Evolutionary conservation across 2,113 vertebrate genomes (phyloP).

Genomic region (Vimba vimba): DNA sequence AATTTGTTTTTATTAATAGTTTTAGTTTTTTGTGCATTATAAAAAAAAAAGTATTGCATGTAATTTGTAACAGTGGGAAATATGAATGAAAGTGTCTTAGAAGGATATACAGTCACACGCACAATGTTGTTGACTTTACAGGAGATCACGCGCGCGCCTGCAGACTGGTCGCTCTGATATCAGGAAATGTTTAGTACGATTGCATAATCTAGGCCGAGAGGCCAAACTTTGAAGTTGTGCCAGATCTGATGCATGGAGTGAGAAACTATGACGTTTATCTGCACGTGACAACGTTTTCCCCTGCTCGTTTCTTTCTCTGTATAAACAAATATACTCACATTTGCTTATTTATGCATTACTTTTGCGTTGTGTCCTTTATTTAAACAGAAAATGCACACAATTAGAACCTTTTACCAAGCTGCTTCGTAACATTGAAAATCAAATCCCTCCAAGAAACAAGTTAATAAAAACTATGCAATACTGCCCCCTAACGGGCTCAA

Average conservation of each 20-base stretch:
- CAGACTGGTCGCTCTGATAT: not conserved
- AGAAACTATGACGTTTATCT: not conserved
- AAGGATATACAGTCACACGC: not conserved
- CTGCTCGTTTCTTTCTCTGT: not conserved
- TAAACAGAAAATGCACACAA: not conserved
- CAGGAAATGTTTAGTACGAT: conserved; percentile 49
- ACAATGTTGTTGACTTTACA: not conserved
- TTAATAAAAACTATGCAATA: conserved; percentile 59
- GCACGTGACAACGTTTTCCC: not conserved
- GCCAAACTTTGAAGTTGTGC: conserved; percentile 42
- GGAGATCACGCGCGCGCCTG: not conserved
- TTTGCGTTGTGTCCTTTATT: not conserved
- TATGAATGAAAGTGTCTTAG: too few species aligned
- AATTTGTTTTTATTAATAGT: too few species aligned
- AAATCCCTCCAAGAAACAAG: conserved; percentile 63
- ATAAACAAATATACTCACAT: not conserved
- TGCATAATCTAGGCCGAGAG: conserved; percentile 67
- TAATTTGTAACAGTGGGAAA: too few species aligned
- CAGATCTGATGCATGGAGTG: not conserved
- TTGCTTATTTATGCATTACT: not conserved
- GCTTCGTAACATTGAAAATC: conserved; percentile 16
- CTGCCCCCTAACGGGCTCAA: conserved; percentile 69
- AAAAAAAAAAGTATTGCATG: not conserved
- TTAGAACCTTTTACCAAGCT: not conserved
- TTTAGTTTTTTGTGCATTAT: too few species aligned